phyloP scores from a whole-genome alignment of 2,888 invertebrate genomes.

The Synergus laeviventris region DNA sequence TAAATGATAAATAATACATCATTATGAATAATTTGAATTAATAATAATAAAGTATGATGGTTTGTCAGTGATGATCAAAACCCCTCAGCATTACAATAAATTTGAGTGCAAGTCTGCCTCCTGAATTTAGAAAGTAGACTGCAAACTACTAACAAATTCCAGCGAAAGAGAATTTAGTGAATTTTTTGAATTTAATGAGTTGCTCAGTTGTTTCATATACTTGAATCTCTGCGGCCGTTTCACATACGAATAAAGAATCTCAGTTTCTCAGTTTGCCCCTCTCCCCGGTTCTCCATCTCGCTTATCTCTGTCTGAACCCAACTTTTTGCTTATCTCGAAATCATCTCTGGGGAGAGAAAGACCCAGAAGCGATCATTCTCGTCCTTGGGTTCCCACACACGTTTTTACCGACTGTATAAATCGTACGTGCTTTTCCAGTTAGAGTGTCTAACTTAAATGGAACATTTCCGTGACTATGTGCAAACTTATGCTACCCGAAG shows the following conservation, averaged over 20 bases:
- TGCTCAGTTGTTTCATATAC: neutral
- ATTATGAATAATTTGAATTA: no score
- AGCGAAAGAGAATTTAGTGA: neutral
- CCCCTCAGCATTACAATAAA: no score
- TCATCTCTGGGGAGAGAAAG: slow-evolving; percentile 27
- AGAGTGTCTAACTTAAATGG: slow-evolving; percentile 29
- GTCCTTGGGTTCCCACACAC: slow-evolving; percentile 13
- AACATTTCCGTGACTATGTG: slow-evolving; percentile 16
- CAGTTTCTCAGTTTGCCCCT: neutral
- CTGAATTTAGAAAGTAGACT: neutral
- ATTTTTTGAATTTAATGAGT: no score
- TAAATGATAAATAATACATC: no score
- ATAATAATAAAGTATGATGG: no score
- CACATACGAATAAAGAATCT: slow-evolving; percentile 38
- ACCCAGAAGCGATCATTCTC: slow-evolving; percentile 18
- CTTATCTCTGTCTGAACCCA: slow-evolving; percentile 30
- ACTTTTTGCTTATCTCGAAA: slow-evolving; percentile 35
- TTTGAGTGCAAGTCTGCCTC: neutral
- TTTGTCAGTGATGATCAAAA: no score
- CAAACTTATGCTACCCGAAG: neutral
- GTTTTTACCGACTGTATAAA: slow-evolving; percentile 18
- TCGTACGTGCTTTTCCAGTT: slow-evolving; percentile 30
- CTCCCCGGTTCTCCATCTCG: slow-evolving; percentile 12
- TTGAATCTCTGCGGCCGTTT: neutral
- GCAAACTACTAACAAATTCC: neutral